Evolutionary conservation across 2,113 vertebrate species (phyloP), one percentile per base, ranked within the genome.

Genomic region (Rattus rattus): DNA sequence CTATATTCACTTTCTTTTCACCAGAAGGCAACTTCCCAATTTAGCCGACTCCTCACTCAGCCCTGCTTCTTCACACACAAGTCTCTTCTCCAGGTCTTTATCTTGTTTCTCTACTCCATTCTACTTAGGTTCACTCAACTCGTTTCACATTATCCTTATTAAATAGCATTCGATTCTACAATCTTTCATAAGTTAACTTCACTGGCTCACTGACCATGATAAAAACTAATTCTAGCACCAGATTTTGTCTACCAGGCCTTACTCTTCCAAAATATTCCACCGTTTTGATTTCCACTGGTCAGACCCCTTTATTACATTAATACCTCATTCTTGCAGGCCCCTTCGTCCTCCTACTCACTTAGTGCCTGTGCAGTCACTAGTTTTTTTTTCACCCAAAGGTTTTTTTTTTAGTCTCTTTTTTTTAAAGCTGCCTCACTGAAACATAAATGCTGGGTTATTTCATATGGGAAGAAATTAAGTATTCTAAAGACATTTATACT

Each of bases 111-210:
- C 61, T 49, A 63, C n/a, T 84, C 61, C 43, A 39, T 33, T 86
- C 39, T 85, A 87, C 17, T 83, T 61, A 24, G 63, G 17, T 91
- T 84, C 69, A 7, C 30, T 97, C 77, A 91, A 80, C 52, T 76
- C 9, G n/a, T 43, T 92, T 95, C 63, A 95, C 52, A 92, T 90
- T 52, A 67, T 67, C 33, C 36, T 77, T 75, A 94, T 14, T 77
- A 94, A 95, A 79, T 1, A 88, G 63, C 24, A 90, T 67, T 95
- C 59, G 33, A 90, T 85, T 61, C 96, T 69, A 90, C 56, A 97
- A 90, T 80, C 92, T 77, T 94, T 94, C 47, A 67, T 80, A 95
- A 88, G 63, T 43, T 96, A 89, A 96, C 54, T 72, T 96, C 72
- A 92, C 65, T 54, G 43, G 43, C 19, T 54, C 43, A 43, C 33